A percentile compares a stretch with the other conserved stretches of the same genome.
These are phyloP conservation scores for Drosophila tristis DNA, from an alignment of 1,140 invertebrate species.

Conservation along the genomic window DNA sequence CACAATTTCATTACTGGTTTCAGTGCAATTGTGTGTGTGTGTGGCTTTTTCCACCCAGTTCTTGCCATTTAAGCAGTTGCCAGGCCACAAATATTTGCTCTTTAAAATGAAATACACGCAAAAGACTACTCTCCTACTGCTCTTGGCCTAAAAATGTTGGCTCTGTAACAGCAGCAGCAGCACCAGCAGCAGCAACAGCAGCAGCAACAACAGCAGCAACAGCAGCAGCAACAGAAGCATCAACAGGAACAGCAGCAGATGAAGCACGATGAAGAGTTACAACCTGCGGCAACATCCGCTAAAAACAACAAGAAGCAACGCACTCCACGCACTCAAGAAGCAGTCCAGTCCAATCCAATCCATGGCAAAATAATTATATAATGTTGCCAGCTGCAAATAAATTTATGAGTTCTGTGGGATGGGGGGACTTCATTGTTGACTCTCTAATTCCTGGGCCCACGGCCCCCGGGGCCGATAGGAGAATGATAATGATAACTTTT, in stretches of 20 bases:
- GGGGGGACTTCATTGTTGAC: slow-evolving; percentile 46
- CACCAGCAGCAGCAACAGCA: not conserved
- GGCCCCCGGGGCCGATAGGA: slow-evolving; percentile 35
- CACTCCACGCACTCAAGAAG: slow-evolving; percentile 23
- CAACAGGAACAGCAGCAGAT: not conserved
- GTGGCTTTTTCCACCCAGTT: slow-evolving; percentile 23
- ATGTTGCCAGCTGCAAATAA: slow-evolving; percentile 69
- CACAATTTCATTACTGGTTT: slow-evolving; percentile 71
- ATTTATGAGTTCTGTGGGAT: slow-evolving; percentile 54
- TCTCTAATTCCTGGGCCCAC: slow-evolving; percentile 54
- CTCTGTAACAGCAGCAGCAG: slow-evolving; percentile 7
- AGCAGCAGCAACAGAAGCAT: not conserved
- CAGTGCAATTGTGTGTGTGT: slow-evolving; percentile 7
- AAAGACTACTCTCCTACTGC: slow-evolving; percentile 31
- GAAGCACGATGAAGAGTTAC: slow-evolving; percentile 4
- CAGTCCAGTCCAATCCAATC: slow-evolving; percentile 38
- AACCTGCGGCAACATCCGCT: slow-evolving; percentile 33
- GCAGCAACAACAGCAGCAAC: not conserved
- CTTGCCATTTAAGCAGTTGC: slow-evolving; percentile 52
- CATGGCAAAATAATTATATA: slow-evolving; percentile 76
- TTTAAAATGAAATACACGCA: slow-evolving; percentile 69
- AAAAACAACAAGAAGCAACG: slow-evolving; percentile 20
- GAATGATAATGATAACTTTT: slow-evolving; percentile 61
- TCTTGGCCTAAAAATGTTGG: slow-evolving; percentile 59
- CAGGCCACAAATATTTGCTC: slow-evolving; percentile 71